Percentiles rank a stretch among this genome's conserved stretches.
Evolutionary conservation across 2,888 invertebrate genomes (phyloP).

Genomic region (Drosophila austrosaltans): DNA sequence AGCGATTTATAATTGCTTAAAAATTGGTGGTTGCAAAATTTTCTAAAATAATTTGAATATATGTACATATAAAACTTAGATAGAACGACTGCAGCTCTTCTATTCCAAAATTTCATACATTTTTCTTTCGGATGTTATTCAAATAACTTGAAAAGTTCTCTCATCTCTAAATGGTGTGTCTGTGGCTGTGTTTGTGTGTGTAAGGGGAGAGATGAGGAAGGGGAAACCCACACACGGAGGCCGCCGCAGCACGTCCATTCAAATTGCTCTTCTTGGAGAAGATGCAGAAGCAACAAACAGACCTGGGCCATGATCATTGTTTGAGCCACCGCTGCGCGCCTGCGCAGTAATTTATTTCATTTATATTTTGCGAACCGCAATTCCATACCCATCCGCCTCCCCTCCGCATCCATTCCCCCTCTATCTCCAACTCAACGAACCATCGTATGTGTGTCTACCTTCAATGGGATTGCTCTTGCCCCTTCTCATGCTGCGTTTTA

Average conservation of each 20-base stretch:
- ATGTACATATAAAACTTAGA: too few relatives aligned
- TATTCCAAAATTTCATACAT: too few relatives aligned
- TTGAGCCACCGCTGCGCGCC: constrained; percentile 55
- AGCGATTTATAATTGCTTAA: too few relatives aligned
- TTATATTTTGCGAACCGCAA: constrained; percentile 42
- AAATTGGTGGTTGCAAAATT: too few relatives aligned
- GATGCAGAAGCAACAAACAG: constrained; percentile 6
- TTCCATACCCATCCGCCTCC: constrained; percentile 12
- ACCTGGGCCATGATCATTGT: constrained; percentile 36
- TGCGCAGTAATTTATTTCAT: constrained; percentile 75
- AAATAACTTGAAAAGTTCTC: constrained; percentile 5
- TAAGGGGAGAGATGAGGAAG: not conserved
- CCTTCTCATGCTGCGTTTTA: constrained; percentile 56
- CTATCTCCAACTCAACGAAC: not conserved
- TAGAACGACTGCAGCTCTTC: too few relatives aligned
- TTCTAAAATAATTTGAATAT: too few relatives aligned
- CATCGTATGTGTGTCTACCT: too few relatives aligned
- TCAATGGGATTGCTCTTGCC: too few relatives aligned
- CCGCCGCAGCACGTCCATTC: constrained; percentile 61
- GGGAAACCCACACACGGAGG: constrained; percentile 27
- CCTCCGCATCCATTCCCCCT: not conserved
- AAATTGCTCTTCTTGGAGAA: constrained; percentile 55
- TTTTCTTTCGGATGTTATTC: too few relatives aligned
- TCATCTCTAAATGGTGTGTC: constrained; percentile 16
- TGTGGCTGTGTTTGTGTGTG: too few relatives aligned